Percentiles rank a stretch among this genome's conserved stretches.
Conservation (phyloP, 2,888 invertebrate genomes). For the Aphidoletes aphidimyza region DNA sequence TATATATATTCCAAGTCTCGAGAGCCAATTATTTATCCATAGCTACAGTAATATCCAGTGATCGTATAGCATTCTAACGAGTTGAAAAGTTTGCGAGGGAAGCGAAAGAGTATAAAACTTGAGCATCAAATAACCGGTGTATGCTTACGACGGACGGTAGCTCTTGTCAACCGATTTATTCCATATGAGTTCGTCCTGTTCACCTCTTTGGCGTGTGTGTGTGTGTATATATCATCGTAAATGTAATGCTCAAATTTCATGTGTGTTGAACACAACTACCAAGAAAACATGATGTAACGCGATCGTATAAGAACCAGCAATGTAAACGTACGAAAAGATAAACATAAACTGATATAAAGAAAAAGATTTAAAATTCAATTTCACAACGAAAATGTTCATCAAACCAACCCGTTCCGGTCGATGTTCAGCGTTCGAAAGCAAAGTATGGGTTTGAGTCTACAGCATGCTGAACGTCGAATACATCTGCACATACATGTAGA, state of each 20-base stretch:
- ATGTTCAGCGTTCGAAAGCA: background rate
- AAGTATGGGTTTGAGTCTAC: too few species aligned
- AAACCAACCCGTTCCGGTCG: background rate
- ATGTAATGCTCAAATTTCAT: slow-evolving; percentile 20
- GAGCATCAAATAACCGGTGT: too few species aligned
- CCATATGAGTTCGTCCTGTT: slow-evolving; percentile 47
- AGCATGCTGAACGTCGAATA: background rate
- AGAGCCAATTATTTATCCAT: slow-evolving; percentile 28
- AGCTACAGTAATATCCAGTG: background rate
- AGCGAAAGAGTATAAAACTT: too few species aligned
- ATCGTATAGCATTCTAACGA: background rate
- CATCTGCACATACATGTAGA: background rate
- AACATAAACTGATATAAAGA: slow-evolving; percentile 10
- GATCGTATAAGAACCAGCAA: background rate
- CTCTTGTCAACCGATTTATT: slow-evolving; percentile 51
- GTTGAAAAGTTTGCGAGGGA: background rate
- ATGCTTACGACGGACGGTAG: too few species aligned
- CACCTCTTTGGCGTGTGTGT: background rate
- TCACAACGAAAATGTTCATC: slow-evolving; percentile 40
- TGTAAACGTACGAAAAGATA: background rate
- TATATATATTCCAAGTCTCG: background rate
- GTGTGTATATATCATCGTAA: background rate
- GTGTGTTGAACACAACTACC: background rate
- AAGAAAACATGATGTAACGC: background rate
- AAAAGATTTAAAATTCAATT: slow-evolving; percentile 51